Evolutionary conservation across 2,888 invertebrate species (phyloP), one percentile per base, ranked within the genome.

Genomic region (Cyrtodaria siliqua): DNA sequence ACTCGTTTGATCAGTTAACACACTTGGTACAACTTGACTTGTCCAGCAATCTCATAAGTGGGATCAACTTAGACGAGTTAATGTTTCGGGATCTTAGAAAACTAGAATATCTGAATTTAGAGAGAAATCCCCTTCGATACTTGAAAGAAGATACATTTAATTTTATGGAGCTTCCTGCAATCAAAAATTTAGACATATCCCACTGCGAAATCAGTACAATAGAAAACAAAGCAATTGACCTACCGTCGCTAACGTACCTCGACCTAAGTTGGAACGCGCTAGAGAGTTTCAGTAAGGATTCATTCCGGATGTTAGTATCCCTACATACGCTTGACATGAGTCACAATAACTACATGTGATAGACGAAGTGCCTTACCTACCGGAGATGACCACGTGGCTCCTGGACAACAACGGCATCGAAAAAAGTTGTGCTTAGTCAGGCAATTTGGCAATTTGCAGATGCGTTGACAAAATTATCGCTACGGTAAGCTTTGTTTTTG

Each of bases 251-350:
- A 14, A 42, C 47, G 40, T 53, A 50, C 14, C 56, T 81, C 18
- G 77, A 77, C 38, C 52, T 81, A 3, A 77, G 76, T 44, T 81
- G 80, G 80, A 81, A 81, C 49, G 29, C 52, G 23, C 27, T 81
- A 9, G 20, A 50, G 33, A 44, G 27, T 1, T 61, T 81, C 16
- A 27, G 55, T 9, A 24, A 29, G 16, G 67, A 64, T 1, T 50
- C 73, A 14, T 74, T 74, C 38, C 38, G 40, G 12, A 81, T 77
- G 76, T 9, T 77, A 44, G 33, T 26, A 1, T 59, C 60, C 3
- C 44, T 81, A 23, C 23, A 57, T n/a, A 63, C 38, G 16, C 52
- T 81, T 8, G 80, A 81, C 23, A 38, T 81, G 40, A 81, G 80
- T 50, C 80, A 81, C 44, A 81, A 81, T 40, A 40, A 14, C 53